These are phyloP conservation scores for Epinotia brunnichana DNA, from an alignment of 2,888 invertebrate species.

Conservation along the genomic window DNA sequence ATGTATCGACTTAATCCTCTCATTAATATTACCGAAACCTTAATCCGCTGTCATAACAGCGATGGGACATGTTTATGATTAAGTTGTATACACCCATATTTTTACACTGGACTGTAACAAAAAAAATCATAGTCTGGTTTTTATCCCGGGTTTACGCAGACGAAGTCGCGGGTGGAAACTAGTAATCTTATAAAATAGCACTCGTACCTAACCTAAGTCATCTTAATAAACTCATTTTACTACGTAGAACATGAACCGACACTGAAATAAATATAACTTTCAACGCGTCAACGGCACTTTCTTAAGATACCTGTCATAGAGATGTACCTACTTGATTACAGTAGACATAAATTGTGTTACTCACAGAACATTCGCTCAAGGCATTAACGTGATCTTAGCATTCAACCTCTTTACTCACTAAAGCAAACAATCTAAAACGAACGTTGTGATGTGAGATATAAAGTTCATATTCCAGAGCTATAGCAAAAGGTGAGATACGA, in stretches of 20 bases:
- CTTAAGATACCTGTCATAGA: slow-evolving; percentile 25
- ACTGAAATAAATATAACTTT: slow-evolving; percentile 22
- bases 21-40: too few relatives aligned
- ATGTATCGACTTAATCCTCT: too few relatives aligned
- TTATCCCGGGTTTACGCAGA: too few relatives aligned
- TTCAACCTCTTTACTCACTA: slow-evolving; percentile 5
- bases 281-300: slow-evolving; percentile 27
- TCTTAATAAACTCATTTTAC: neutral
- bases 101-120: neutral
- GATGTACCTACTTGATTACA: slow-evolving; percentile 19
- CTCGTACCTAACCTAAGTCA: slow-evolving; percentile 2
- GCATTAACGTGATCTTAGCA: slow-evolving; percentile 15
- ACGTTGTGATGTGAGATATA: neutral
- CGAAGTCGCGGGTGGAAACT: too few relatives aligned
- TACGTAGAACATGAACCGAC: slow-evolving; percentile 10
- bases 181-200: neutral
- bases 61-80: too few relatives aligned
- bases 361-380: slow-evolving; percentile 24
- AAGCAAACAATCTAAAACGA: neutral
- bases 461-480: slow-evolving; percentile 1
- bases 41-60: too few relatives aligned
- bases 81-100: too few relatives aligned
- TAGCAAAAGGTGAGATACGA: neutral
- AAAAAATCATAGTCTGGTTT: too few relatives aligned
- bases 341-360: slow-evolving; percentile 33